Evolutionary conservation across 1,140 invertebrate genomes (phyloP), one percentile per base, ranked within the genome.

Genomic region (Belonocnema kinseyi): DNA sequence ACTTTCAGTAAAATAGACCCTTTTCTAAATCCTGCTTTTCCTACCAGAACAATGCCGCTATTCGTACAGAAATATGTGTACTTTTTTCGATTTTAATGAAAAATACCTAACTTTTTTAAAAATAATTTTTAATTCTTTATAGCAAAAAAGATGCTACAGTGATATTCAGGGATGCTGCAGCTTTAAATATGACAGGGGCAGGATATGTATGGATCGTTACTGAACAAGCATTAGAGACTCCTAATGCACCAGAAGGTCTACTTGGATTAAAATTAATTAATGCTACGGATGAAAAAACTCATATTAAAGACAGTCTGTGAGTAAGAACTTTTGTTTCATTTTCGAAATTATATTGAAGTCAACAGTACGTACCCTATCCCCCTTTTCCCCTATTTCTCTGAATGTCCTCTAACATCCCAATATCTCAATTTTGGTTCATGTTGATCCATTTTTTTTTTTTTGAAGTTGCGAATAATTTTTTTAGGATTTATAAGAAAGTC

Each of bases 171-270:
- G 96, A 99, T 92, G 97, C 98, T 3, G 94, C 94, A 0, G 91
- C 92, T 58, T 92, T 97, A 72, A 98, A 98, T 87, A 97, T 99
- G 95, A 98, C 97, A 0, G 95, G 95, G 12, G 93, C 94, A 61
- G 97, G 97, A 33, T 98, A 98, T 90, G 98, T 98, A n/a, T 99
- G 98, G 98, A 95, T 99, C 86, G 97, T 99, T 5, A 98, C 97
- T 3, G 98, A 99, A 88, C 97, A 99, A 90, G 97, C 97, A 6
- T 91, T 99, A 79, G 93, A 95, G 80, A 96, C 97, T 19, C 92
- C 94, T 26, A 98, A 98, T 89, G 95, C 95, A 56, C 97, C 97
- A 1, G 94, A 96, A 88, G 98, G 98, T 72, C 93, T 97, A 13
- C 91, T 99, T 12, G 98, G 97, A 5, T 89, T 99, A 53, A 94